Percentiles rank a stretch among this genome's conserved stretches.
Evolutionary conservation across 2,113 vertebrate genomes (phyloP).

Genomic region (Cyprinodon brontotheroides): DNA sequence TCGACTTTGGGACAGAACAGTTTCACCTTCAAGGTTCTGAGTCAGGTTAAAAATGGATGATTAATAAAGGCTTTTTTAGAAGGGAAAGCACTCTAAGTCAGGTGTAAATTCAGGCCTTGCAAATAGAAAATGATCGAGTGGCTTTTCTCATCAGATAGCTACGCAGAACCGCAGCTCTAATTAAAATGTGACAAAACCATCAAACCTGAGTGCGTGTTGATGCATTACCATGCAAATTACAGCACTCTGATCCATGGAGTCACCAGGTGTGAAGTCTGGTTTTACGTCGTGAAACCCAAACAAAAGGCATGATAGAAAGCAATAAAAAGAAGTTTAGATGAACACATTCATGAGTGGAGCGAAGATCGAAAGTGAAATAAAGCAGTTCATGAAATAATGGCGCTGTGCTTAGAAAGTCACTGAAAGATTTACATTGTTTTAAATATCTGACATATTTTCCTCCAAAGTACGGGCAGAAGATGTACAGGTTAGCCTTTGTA

Average conservation of each 20-base stretch:
- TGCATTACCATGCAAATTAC: not conserved
- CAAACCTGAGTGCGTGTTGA: not conserved
- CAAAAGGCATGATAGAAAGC: too few relatives aligned
- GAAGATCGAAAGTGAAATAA: too few relatives aligned
- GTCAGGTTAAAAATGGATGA: not conserved
- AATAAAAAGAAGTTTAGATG: too few relatives aligned
- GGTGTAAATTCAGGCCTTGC: not conserved
- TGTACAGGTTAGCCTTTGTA: too few relatives aligned
- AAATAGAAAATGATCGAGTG: not conserved
- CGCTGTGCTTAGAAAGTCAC: too few relatives aligned
- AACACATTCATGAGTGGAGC: too few relatives aligned
- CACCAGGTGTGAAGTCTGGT: not conserved
- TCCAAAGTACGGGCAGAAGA: too few relatives aligned
- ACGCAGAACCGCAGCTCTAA: not conserved
- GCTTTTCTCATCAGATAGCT: not conserved
- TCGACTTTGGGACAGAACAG: not conserved
- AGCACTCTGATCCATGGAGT: not conserved
- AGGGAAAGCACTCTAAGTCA: not conserved
- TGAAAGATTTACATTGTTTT: too few relatives aligned
- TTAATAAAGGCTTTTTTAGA: not conserved
- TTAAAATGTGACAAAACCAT: slow-evolving; percentile 1
- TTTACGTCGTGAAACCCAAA: not conserved
- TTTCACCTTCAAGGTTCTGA: not conserved
- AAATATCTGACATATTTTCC: too few relatives aligned
- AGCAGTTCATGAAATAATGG: too few relatives aligned